Conservation (phyloP, 2,888 invertebrate genomes). For the Gerris lacustris region DNA sequence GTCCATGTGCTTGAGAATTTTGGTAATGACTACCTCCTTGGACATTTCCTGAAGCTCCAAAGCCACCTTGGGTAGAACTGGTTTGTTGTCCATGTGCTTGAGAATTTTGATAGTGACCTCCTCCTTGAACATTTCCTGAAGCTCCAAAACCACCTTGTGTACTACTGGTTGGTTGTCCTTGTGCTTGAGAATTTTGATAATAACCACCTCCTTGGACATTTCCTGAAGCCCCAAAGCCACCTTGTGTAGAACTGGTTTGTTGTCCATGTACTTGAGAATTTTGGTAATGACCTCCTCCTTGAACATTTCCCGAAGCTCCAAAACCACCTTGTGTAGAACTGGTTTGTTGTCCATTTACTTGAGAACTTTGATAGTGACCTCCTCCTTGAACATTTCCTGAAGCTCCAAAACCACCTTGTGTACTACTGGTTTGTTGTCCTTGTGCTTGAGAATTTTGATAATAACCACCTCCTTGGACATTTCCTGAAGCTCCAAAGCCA, state of each 20-base stretch:
- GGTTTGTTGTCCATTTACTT: background rate
- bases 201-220: background rate
- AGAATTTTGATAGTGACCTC: background rate
- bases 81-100: background rate
- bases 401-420: background rate
- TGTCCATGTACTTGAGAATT: background rate
- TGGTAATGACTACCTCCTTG: background rate
- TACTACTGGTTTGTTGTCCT: background rate
- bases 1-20: background rate
- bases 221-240: background rate
- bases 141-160: slow-evolving; percentile 13
- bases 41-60: background rate
- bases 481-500: background rate
- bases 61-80: background rate
- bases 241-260: background rate
- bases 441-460: background rate
- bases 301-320: slow-evolving; percentile 17
- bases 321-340: slow-evolving; percentile 7
- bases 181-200: background rate
- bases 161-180: background rate
- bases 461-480: background rate
- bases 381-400: background rate
- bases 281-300: slow-evolving; percentile 6
- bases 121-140: slow-evolving; percentile 16
- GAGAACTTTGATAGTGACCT: background rate